Percentiles rank a stretch among this genome's conserved stretches.
These are phyloP conservation scores for Lepeophtheirus salmonis DNA, from an alignment of 1,140 invertebrate species.

Conservation along the genomic window DNA sequence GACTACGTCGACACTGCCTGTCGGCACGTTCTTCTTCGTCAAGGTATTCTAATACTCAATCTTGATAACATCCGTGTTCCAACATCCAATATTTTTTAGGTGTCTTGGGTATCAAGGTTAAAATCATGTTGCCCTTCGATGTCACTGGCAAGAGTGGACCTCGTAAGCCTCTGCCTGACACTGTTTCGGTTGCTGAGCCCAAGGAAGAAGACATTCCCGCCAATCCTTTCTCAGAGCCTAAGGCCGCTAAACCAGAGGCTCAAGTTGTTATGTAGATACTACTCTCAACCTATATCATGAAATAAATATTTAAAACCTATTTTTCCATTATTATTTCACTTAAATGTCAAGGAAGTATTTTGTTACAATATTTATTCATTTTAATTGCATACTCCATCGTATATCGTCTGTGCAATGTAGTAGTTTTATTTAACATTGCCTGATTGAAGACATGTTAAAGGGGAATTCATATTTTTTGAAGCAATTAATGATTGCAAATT, in stretches of 20 bases:
- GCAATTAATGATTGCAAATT: no score
- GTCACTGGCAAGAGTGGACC: conserved; percentile 89
- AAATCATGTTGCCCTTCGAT: conserved; percentile 99
- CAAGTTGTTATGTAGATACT: not conserved
- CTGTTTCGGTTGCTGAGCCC: conserved; percentile 82
- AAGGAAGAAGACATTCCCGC: conserved; percentile 42
- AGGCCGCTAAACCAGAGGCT: conserved; percentile 23
- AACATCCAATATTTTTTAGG: conserved; percentile 27
- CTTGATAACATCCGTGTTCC: conserved; percentile 20
- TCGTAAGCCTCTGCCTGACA: conserved; percentile 87
- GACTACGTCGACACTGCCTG: conserved; percentile 97
- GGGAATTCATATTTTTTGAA: no score
- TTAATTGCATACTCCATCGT: no score
- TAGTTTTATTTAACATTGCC: no score
- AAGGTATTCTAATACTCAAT: conserved; percentile 39
- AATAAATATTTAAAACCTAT: no score
- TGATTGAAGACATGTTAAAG: no score
- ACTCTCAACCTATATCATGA: not conserved
- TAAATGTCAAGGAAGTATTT: no score
- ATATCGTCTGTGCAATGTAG: no score
- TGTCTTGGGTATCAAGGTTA: conserved; percentile 81
- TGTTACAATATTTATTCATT: no score
- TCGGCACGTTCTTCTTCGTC: conserved; percentile 84
- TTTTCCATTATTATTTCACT: no score
- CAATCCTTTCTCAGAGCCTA: conserved; percentile 24